Evolutionary conservation across 2,888 invertebrate species (phyloP).

Genomic region (Chrysodeixis includens): DNA sequence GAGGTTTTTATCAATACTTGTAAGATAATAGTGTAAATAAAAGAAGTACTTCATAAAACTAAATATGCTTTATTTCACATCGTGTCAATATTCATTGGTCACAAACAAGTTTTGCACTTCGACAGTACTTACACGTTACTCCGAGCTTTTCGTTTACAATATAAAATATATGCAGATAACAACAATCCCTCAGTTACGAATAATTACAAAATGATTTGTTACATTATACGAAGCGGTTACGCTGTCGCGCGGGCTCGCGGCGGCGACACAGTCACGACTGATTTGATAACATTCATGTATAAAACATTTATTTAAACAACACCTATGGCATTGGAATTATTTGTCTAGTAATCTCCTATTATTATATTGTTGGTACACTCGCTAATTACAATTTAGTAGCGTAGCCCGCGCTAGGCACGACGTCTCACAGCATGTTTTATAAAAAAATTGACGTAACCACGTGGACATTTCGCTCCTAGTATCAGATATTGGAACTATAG

Average conservation of each 20-base stretch:
- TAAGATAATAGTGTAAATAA: constrained; percentile 55
- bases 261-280: constrained; percentile 3
- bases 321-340: constrained; percentile 36
- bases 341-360: constrained; percentile 34
- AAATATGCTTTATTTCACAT: constrained; percentile 89
- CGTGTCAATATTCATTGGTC: constrained; percentile 86
- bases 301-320: constrained; percentile 43
- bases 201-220: constrained; percentile 72
- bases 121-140: constrained; percentile 74
- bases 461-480: constrained; percentile 33
- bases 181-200: constrained; percentile 78
- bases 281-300: constrained; percentile 26
- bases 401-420: constrained; percentile 31
- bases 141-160: constrained; percentile 74
- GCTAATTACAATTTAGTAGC: constrained; percentile 6
- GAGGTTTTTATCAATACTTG: background rate
- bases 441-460: constrained; percentile 18
- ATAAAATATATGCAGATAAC: constrained; percentile 87
- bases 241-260: constrained; percentile 34
- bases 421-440: constrained; percentile 29
- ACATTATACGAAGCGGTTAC: constrained; percentile 50
- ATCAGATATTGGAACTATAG: constrained; percentile 50
- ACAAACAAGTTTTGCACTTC: constrained; percentile 82
- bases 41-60: constrained; percentile 78
- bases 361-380: constrained; percentile 7